Evolutionary conservation across 2,888 invertebrate species (phyloP), one percentile per base, ranked within the genome.

Genomic region (Andrena chrysosceles): DNA sequence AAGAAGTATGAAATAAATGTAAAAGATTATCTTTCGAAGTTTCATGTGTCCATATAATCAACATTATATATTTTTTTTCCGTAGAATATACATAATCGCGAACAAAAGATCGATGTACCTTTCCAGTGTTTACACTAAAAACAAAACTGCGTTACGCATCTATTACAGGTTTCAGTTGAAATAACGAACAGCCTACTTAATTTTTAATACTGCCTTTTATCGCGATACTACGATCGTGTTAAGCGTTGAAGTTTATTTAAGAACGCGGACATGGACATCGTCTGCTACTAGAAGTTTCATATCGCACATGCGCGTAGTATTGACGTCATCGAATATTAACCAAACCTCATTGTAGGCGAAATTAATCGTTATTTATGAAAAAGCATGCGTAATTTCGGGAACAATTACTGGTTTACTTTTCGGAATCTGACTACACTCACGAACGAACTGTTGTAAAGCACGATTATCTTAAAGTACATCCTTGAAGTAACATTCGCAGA

Each of bases 281-380:
- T 86, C 87, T 85, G 89, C 88, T 84, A 77, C 42, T 70, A 78
- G 66, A 79, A 70, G 67, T 33, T 78, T 63, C 10, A 16, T 64
- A 77, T 35, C 67, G 89, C 92, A 89, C 91, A 70, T 91, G 92
- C 91, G 92, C 87, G 68, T 31, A 29, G 74, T 87, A 89, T 90
- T 87, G 90, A 91, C 91, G 88, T 89, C 87, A 88, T 72, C 60
- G 23, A 7, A 59, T 54, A 66, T 62, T 54, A 79, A 76, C 85
- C 49, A 66, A 77, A 77, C 63, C 74, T 54, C n/a, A 49, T 26
- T 0, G 29, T 10, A n/a, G 63, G 13, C n/a, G 10, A 16, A 63
- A 48, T 62, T 70, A 69, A 83, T 85, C 73, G 56, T 85, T 84
- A 77, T 54, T 74, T 78, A 78, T 70, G 48, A 72, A 35, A 33